Conservation (phyloP, 2,797 vertebrate genomes). For the Periparus ater region DNA sequence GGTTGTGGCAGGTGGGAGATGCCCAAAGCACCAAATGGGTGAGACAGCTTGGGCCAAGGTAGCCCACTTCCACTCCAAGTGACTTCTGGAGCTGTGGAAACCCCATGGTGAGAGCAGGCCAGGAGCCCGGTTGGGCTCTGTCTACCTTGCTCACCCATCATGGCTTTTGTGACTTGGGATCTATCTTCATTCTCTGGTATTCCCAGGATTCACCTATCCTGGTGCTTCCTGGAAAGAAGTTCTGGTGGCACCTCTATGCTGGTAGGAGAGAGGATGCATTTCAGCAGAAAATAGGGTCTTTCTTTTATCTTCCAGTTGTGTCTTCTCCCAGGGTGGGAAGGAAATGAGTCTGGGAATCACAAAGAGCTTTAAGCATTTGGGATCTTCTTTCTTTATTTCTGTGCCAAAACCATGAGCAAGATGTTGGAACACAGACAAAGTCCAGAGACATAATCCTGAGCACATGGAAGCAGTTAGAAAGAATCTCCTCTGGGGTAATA, state of each 20-base stretch:
- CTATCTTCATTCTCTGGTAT: neutral
- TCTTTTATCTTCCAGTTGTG: neutral
- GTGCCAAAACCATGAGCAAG: slow-evolving; percentile 53
- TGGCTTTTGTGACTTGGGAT: neutral
- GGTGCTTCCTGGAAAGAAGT: neutral
- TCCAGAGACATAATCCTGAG: slow-evolving; percentile 16
- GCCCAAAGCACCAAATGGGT: neutral
- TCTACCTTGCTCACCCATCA: neutral
- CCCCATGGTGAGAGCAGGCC: neutral
- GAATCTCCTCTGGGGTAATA: neutral
- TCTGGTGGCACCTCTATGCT: neutral
- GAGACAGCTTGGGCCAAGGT: neutral
- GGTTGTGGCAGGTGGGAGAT: neutral
- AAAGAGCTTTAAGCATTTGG: slow-evolving; percentile 10
- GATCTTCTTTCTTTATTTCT: slow-evolving; percentile 52
- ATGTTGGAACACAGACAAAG: slow-evolving; percentile 36
- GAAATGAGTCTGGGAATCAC: slow-evolving; percentile 48
- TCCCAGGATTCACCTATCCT: neutral
- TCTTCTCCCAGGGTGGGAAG: slow-evolving; percentile 19
- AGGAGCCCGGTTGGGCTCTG: neutral
- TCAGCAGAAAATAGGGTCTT: neutral
- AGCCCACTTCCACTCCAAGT: neutral
- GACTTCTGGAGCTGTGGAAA: neutral
- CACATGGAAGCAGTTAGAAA: slow-evolving; percentile 19
- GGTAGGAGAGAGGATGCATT: neutral